These are phyloP conservation scores for Bicyclus anynana DNA, from an alignment of 1,140 invertebrate species.

Conservation along the genomic window DNA sequence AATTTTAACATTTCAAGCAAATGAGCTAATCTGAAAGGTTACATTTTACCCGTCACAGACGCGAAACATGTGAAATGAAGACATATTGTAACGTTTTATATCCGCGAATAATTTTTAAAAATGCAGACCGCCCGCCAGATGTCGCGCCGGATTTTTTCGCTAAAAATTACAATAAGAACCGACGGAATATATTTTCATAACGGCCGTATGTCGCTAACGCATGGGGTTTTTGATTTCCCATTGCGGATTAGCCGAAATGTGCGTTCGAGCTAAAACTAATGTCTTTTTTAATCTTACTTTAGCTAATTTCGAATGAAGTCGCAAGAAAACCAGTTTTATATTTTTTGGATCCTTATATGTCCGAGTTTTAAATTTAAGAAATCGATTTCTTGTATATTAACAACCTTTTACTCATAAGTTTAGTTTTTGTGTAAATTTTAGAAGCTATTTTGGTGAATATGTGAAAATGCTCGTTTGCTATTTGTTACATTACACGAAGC, in stretches of 20 bases:
- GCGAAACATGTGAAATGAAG: neutral
- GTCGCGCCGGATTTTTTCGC: constrained; percentile 22
- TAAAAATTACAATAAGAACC: constrained; percentile 29
- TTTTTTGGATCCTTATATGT: too few relatives aligned
- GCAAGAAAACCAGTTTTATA: too few relatives aligned
- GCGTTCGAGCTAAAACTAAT: too few relatives aligned
- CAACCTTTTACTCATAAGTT: too few relatives aligned
- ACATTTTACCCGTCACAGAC: neutral
- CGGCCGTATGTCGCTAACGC: constrained; percentile 13
- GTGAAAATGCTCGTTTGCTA: too few relatives aligned
- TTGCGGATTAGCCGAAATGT: neutral
- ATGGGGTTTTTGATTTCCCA: neutral
- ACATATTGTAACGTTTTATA: constrained; percentile 18
- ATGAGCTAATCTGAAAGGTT: neutral
- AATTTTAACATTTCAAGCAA: neutral
- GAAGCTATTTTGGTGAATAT: too few relatives aligned
- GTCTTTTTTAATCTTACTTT: too few relatives aligned
- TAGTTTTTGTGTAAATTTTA: too few relatives aligned
- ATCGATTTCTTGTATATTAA: too few relatives aligned
- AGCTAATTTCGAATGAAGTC: too few relatives aligned
- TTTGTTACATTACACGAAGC: too few relatives aligned
- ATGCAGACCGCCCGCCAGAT: constrained; percentile 32
- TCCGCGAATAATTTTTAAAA: constrained; percentile 30
- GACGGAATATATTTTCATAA: constrained; percentile 23
- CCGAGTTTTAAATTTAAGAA: too few relatives aligned